phyloP scores from a whole-genome alignment of 64 coral and sea anemone genomes.

The Porites australiensis region DNA sequence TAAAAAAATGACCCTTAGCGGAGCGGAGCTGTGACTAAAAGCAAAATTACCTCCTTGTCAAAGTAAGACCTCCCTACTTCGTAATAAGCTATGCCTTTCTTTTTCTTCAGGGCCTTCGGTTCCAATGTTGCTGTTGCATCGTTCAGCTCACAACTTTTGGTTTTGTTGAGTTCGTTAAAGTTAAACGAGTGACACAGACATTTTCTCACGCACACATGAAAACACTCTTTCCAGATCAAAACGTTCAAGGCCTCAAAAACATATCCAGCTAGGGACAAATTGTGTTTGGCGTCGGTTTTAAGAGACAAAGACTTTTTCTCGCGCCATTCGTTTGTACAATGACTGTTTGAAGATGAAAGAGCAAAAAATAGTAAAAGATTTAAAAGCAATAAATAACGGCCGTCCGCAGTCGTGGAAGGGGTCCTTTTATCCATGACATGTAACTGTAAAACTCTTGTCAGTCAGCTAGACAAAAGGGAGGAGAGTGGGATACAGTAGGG shows the following conservation, averaged over 20 bases:
- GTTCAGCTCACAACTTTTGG: conserved; percentile 22
- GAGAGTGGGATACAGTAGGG: no score
- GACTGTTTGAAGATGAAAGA: neutral
- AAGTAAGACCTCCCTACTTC: neutral
- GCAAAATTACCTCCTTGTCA: neutral
- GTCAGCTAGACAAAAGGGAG: no score
- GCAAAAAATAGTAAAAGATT: neutral
- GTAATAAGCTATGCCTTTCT: neutral
- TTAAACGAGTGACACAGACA: conserved; percentile 22
- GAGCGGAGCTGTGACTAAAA: no score
- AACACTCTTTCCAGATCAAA: neutral
- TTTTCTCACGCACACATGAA: neutral
- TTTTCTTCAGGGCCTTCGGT: neutral
- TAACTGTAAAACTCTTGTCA: no score
- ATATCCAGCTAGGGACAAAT: neutral
- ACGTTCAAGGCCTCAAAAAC: neutral
- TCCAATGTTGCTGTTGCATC: neutral
- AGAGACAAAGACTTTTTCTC: conserved; percentile 9
- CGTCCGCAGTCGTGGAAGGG: no score
- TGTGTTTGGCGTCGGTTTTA: neutral
- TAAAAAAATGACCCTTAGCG: no score
- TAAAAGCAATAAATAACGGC: neutral
- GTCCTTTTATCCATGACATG: no score
- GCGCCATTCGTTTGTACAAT: neutral
- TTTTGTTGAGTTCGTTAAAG: conserved; percentile 15